Percentiles rank a stretch among this genome's conserved stretches.
phyloP scores from a whole-genome alignment of 2,888 invertebrate genomes.

The Agrochola circellaris region DNA sequence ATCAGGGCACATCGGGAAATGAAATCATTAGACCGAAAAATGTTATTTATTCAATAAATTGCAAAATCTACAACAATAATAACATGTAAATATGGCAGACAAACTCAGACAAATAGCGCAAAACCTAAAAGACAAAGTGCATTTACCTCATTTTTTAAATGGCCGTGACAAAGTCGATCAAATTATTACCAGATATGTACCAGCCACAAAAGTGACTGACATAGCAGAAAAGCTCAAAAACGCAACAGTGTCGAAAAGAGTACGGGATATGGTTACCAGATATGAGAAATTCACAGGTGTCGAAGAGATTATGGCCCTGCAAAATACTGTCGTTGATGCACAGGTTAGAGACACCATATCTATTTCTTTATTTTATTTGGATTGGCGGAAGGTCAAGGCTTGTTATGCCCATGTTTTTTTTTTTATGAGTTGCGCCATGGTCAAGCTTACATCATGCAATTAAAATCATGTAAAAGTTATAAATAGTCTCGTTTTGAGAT shows the following conservation, averaged over 20 bases:
- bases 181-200: slow-evolving; percentile 82
- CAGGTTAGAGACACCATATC: slow-evolving; percentile 82
- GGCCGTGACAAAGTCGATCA: slow-evolving; percentile 84
- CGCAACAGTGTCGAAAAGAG: slow-evolving; percentile 77
- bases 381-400: slow-evolving; percentile 33
- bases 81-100: slow-evolving; percentile 87
- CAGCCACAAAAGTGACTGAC: slow-evolving; percentile 80
- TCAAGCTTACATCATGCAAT: slow-evolving; percentile 40
- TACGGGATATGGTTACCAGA: slow-evolving; percentile 89
- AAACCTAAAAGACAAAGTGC: slow-evolving; percentile 82
- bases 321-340: slow-evolving; percentile 93
- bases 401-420: slow-evolving; percentile 21
- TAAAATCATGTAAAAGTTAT: slow-evolving; percentile 20
- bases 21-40: slow-evolving; percentile 73
- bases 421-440: background rate
- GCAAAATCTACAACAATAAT: slow-evolving; percentile 66
- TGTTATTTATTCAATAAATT: slow-evolving; percentile 65
- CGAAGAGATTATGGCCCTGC: slow-evolving; percentile 94
- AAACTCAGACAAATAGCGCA: slow-evolving; percentile 83
- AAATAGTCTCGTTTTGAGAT: slow-evolving; percentile 19
- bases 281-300: slow-evolving; percentile 95
- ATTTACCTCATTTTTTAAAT: slow-evolving; percentile 74
- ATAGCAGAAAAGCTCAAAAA: slow-evolving; percentile 85
- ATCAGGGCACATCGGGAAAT: slow-evolving; percentile 51
- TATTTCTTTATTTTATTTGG: background rate